These are phyloP conservation scores for Lepidothrix coronata DNA, from an alignment of 2,113 vertebrate species.

Conservation along the genomic window DNA sequence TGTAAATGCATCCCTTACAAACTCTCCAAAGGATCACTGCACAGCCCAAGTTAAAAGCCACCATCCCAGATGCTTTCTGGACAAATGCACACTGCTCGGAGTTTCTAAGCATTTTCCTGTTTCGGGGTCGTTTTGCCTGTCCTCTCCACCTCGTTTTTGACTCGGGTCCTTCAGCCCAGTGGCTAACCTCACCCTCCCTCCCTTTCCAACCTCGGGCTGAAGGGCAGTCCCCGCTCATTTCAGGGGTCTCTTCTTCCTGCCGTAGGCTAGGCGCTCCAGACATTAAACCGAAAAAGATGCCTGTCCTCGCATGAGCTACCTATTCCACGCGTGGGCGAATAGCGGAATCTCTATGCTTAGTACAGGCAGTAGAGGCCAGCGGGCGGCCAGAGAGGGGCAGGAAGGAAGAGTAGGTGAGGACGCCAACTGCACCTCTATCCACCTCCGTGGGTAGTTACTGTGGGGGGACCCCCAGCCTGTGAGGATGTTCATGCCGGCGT, in stretches of 20 bases:
- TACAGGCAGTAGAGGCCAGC: not conserved
- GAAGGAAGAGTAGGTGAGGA: too few relatives aligned
- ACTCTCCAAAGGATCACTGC: not conserved
- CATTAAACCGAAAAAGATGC: not conserved
- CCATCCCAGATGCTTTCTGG: not conserved
- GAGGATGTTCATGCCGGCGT: too few relatives aligned
- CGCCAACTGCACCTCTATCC: accelerated
- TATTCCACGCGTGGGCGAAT: not conserved
- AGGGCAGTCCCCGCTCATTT: not conserved
- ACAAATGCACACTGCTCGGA: not conserved
- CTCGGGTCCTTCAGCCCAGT: not conserved
- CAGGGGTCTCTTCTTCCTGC: not conserved
- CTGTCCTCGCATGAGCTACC: not conserved
- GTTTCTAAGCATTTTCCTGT: not conserved
- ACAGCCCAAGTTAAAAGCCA: not conserved
- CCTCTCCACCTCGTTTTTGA: not conserved
- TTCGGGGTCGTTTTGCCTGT: not conserved
- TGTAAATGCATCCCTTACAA: not conserved
- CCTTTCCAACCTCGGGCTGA: not conserved
- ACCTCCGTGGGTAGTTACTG: accelerated
- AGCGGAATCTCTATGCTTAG: not conserved
- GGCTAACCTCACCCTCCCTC: not conserved
- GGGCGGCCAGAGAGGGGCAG: accelerated
- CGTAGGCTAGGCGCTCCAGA: not conserved
- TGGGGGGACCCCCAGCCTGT: accelerated